These are phyloP conservation scores for Oryctolagus cuniculus DNA, from an alignment of 2,113 vertebrate genomes.

Conservation along the genomic window mOryCun1.1 NC_091438.1:113719501-113720000, in stretches of 20 bases:
- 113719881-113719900: neutral
- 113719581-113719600: neutral
- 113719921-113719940: neutral
- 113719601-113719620: constrained; percentile 36
- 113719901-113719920: neutral
- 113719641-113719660: neutral
- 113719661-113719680: neutral
- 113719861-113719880: neutral
- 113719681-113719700: neutral
- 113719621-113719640: neutral
- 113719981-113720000: neutral
- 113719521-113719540: neutral
- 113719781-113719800: constrained; percentile 54
- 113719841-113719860: neutral
- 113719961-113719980: neutral
- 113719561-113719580: neutral
- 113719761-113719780: constrained; percentile 50
- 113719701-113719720: neutral
- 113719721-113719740: constrained; percentile 35
- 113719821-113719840: neutral
- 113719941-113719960: constrained; percentile 31
- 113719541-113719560: neutral
- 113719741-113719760: constrained; percentile 52
- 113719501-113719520: neutral
- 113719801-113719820: neutral